A percentile compares a stretch with the other conserved stretches of the same genome.
phyloP scores from a whole-genome alignment of 2,113 vertebrate species.

The Neopipo cinnamomea region DNA sequence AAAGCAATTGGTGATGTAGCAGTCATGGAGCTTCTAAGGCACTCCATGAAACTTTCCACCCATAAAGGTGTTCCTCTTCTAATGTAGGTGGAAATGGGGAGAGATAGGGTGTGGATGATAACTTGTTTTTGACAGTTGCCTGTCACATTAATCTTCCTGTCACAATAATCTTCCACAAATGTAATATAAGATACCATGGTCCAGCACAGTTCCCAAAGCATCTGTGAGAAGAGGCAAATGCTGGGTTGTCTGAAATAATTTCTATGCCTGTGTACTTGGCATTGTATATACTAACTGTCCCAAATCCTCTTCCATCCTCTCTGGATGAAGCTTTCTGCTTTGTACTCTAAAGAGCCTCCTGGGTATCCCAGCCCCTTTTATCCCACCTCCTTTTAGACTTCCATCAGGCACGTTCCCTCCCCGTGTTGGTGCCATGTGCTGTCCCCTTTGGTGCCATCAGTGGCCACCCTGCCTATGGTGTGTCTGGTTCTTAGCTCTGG shows the following conservation, averaged over 20 bases:
- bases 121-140: neutral
- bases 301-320: neutral
- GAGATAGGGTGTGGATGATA: too few species aligned
- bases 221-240: neutral
- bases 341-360: neutral
- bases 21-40: neutral
- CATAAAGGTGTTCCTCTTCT: neutral
- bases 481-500: neutral
- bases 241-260: neutral
- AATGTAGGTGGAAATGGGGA: neutral
- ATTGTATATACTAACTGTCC: neutral
- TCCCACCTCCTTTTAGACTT: neutral
- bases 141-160: too few species aligned
- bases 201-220: neutral
- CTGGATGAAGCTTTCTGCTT: neutral
- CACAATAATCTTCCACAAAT: neutral
- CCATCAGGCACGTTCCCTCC: neutral
- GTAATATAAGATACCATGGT: neutral
- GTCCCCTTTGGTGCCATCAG: neutral
- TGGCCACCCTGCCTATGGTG: neutral
- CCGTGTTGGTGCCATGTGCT: neutral
- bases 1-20: neutral
- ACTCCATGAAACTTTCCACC: neutral
- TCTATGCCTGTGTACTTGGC: neutral
- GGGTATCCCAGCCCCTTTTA: accelerated